Evolutionary conservation across 2,888 invertebrate species (phyloP).

Genomic region (Pycnomerus fuliginosus): DNA sequence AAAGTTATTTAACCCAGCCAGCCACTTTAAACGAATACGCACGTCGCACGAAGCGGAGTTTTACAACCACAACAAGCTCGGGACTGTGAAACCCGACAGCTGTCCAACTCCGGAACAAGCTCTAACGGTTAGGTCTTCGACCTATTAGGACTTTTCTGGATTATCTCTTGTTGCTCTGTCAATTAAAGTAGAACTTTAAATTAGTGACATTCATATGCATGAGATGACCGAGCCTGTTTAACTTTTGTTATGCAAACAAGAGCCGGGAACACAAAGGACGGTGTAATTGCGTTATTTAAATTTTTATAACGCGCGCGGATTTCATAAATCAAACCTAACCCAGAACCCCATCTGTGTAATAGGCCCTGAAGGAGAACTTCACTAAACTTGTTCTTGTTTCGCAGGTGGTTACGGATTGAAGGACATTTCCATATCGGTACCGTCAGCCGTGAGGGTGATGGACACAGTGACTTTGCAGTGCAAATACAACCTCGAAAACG

Average conservation of each 20-base stretch:
- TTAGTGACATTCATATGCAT: constrained; percentile 1
- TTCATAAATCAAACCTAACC: too few relatives aligned
- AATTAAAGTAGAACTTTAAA: constrained; percentile 2
- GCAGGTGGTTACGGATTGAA: constrained; percentile 63
- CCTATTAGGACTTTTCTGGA: constrained; percentile 7
- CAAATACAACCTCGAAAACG: constrained; percentile 72
- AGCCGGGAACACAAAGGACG: too few relatives aligned
- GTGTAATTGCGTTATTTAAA: too few relatives aligned
- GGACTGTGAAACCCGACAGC: constrained; percentile 6
- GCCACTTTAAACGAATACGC: too few relatives aligned
- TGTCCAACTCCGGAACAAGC: neutral
- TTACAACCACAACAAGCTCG: constrained; percentile 13
- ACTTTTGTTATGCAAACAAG: neutral
- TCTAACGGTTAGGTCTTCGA: neutral
- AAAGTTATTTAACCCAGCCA: too few relatives aligned
- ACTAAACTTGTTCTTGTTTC: constrained; percentile 19
- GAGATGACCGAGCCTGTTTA: constrained; percentile 2
- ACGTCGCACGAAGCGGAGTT: neutral
- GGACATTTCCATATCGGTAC: constrained; percentile 70
- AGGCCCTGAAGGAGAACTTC: constrained; percentile 24
- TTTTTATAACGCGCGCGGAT: too few relatives aligned
- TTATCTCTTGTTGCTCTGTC: constrained; percentile 5
- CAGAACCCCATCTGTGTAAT: constrained; percentile 29
- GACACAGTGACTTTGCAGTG: constrained; percentile 74
- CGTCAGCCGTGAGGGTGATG: constrained; percentile 69